phyloP scores from a whole-genome alignment of 2,888 invertebrate genomes.

The Rotaria macrura region DNA sequence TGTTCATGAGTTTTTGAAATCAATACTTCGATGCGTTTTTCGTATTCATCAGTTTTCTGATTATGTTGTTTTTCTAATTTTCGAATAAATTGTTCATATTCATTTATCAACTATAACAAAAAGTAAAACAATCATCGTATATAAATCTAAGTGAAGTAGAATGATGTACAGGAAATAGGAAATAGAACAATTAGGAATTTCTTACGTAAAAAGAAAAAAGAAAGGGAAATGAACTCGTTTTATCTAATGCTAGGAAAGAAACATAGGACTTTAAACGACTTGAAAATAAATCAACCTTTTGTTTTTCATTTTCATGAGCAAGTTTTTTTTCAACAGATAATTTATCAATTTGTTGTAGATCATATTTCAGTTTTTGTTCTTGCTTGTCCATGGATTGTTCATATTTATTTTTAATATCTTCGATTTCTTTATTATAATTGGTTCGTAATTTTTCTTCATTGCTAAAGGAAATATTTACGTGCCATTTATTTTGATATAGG shows the following conservation, averaged over 20 bases:
- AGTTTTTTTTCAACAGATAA: neutral
- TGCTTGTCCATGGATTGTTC: neutral
- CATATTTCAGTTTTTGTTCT: neutral
- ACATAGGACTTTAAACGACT: neutral
- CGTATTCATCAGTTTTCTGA: neutral
- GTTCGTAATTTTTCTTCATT: neutral
- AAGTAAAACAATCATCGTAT: neutral
- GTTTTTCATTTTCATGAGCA: neutral
- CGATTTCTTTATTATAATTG: neutral
- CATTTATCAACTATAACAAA: neutral
- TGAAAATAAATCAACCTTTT: neutral
- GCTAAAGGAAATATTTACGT: neutral
- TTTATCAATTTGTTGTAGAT: neutral
- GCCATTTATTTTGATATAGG: no score
- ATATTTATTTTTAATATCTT: neutral
- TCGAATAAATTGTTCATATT: conserved; percentile 14
- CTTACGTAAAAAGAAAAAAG: neutral
- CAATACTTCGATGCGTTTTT: neutral
- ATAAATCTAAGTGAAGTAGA: neutral
- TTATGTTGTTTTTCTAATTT: conserved; percentile 10
- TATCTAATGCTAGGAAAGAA: neutral
- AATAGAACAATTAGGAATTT: neutral
- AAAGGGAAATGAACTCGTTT: neutral
- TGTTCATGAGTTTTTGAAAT: conserved; percentile 4
- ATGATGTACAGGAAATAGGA: neutral